Base-by-base conservation (phyloP, 2,888 invertebrate genomes). In the Drosophila infuscata region DNA sequence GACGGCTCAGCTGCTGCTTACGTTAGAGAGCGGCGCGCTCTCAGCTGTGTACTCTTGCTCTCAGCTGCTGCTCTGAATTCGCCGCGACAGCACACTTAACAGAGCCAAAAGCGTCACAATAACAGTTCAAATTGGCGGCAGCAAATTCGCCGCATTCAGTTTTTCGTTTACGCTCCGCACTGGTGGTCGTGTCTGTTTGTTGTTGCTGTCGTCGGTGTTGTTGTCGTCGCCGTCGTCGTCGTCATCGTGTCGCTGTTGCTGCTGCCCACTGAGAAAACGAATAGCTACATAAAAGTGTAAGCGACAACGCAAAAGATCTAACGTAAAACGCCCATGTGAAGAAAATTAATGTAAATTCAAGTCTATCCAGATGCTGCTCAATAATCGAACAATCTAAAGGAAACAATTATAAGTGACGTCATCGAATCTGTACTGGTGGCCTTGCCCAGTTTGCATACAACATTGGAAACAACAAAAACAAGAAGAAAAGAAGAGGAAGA, bases 181-280 rank as follows among this genome's bases (percentile, higher is more conserved):
- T 83, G 86, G 72, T 86, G 90, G 91, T 91, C 76, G 81, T 83
- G 83, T 71, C 75, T 67, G 82, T 76, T 89, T 89, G 89, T 84
- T 89, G 86, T 84, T 82, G 83, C 81, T 82, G 74, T 76, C 76
- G 77, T 72, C 68, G 83, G 61, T 64, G 70, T 48, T 46, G 75
- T 58, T 52, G 58, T 52, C 36, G 63, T 56, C 49, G 64, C 51
- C 61, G 63, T 61, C 46, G 59, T 57, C 54, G 46, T 20, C 46
- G 20, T 20, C 20, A 20, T 20, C 46, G 73, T 70, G 41, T 65
- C 54, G 84, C 65, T 71, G 84, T 58, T 65, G 81, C 56, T 62
- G 71, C 56, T 70, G 70, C 61, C 63, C 58, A 69, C 60, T 58
- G 67, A 72, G 57, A 49, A 70, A 65, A 64, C 67, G 68, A 49